A percentile compares a stretch with the other conserved stretches of the same genome.
Conservation (phyloP, 2,797 vertebrate genomes). For the Rhinella marina region DNA sequence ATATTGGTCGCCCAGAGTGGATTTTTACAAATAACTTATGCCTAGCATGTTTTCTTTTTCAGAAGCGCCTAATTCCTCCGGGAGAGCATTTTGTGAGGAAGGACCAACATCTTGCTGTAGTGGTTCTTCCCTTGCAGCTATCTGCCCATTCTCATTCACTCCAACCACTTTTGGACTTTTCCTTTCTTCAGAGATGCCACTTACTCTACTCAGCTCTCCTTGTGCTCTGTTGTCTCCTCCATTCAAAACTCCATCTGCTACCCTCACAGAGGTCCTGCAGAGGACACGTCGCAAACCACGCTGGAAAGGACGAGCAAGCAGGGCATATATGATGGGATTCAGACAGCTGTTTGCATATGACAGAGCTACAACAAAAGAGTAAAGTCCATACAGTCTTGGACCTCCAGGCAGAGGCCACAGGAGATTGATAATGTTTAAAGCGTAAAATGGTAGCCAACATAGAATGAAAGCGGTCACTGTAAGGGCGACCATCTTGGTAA, state of each 20-base stretch:
- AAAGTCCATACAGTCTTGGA: conserved; percentile 86
- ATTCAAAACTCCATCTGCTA: conserved; percentile 71
- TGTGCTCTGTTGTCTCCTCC: conserved; percentile 66
- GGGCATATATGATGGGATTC: conserved; percentile 94
- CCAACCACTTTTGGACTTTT: conserved; percentile 61
- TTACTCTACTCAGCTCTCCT: conserved; percentile 60
- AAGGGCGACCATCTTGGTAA: conserved; percentile 95
- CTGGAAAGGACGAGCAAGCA: conserved; percentile 95
- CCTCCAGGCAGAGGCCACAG: conserved; percentile 90
- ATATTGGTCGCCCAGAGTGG: background rate
- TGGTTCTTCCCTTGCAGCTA: conserved; percentile 61
- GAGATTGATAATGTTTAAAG: conserved; percentile 94
- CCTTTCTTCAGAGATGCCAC: conserved; percentile 71
- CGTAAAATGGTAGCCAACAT: conserved; percentile 96
- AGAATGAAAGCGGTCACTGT: conserved; percentile 93
- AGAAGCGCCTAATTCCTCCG: conserved; percentile 65
- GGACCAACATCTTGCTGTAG: conserved; percentile 56
- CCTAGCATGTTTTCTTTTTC: conserved; percentile 67
- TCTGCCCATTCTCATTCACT: conserved; percentile 49
- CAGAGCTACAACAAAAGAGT: conserved; percentile 92
- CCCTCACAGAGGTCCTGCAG: conserved; percentile 74
- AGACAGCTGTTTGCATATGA: conserved; percentile 96
- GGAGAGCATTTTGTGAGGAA: conserved; percentile 70
- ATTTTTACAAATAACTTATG: conserved; percentile 73
- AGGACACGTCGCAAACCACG: conserved; percentile 90